Conservation (phyloP, 2,113 vertebrate species). For the Dromaius novaehollandiae region DNA sequence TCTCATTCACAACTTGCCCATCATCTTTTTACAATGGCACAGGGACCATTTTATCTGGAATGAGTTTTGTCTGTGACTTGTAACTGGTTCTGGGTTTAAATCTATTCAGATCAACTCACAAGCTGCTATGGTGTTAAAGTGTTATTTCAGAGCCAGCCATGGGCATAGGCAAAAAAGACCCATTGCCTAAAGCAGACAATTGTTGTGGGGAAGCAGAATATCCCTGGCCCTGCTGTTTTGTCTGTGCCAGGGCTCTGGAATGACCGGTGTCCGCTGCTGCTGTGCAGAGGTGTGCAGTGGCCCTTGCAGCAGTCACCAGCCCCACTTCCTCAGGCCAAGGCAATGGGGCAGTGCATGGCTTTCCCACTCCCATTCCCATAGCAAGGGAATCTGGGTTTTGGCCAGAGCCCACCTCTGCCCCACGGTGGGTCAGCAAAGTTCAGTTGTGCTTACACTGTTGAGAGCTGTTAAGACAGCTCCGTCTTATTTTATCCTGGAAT, state of each 20-base stretch:
- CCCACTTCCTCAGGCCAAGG: background rate
- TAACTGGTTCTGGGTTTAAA: background rate
- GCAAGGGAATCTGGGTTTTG: background rate
- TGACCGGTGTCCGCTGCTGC: background rate
- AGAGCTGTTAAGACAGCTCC: background rate
- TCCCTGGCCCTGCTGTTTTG: accelerated
- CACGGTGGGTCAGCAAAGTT: background rate
- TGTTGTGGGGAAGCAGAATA: background rate
- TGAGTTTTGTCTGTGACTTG: background rate
- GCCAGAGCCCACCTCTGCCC: background rate
- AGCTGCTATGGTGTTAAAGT: background rate
- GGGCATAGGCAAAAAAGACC: background rate
- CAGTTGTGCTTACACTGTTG: background rate
- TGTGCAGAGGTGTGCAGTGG: accelerated
- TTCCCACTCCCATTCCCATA: background rate
- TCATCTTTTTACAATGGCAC: background rate
- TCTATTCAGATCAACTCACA: background rate
- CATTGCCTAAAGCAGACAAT: background rate
- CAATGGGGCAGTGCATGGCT: background rate
- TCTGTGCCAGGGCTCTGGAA: background rate
- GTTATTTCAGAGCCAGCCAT: background rate
- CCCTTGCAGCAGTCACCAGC: too few relatives aligned
- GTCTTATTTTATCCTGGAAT: background rate
- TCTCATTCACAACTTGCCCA: background rate
- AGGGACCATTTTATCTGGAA: background rate